Evolutionary conservation across 1,140 invertebrate species (phyloP).

Genomic region (Radopholus similis): DNA sequence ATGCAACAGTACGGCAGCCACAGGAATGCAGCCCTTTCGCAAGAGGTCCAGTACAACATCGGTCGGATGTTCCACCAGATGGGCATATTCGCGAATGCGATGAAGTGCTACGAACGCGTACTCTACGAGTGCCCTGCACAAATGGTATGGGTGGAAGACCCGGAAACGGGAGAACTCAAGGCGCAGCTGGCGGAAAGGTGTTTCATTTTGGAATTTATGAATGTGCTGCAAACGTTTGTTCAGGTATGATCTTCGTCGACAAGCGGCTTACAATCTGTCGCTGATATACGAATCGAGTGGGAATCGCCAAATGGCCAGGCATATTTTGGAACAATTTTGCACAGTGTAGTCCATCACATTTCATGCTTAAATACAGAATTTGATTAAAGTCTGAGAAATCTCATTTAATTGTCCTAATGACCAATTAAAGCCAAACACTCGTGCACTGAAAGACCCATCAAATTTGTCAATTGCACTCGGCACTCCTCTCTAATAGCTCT

Average conservation of each 20-base stretch:
- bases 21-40: slow-evolving; percentile 23
- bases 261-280: slow-evolving; percentile 62
- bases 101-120: slow-evolving; percentile 53
- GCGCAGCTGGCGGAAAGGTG: slow-evolving; percentile 24
- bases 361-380: background rate
- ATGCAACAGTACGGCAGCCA: slow-evolving; percentile 48
- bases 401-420: no score
- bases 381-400: no score
- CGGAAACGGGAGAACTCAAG: slow-evolving; percentile 29
- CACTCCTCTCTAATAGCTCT: slow-evolving; percentile 4
- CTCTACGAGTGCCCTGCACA: slow-evolving; percentile 33
- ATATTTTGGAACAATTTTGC: slow-evolving; percentile 61
- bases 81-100: slow-evolving; percentile 45
- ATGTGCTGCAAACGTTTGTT: slow-evolving; percentile 18
- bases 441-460: background rate
- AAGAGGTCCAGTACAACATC: slow-evolving; percentile 55
- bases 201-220: background rate
- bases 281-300: slow-evolving; percentile 61
- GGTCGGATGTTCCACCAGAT: slow-evolving; percentile 57
- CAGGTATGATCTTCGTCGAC: slow-evolving; percentile 46
- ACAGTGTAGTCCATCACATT: slow-evolving; percentile 42
- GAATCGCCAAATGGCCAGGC: slow-evolving; percentile 58
- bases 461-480: background rate
- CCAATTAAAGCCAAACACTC: background rate
- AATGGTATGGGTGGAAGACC: slow-evolving; percentile 23